phyloP scores from a whole-genome alignment of 2,888 invertebrate genomes.

The Ariolimax columbianus region DNA sequence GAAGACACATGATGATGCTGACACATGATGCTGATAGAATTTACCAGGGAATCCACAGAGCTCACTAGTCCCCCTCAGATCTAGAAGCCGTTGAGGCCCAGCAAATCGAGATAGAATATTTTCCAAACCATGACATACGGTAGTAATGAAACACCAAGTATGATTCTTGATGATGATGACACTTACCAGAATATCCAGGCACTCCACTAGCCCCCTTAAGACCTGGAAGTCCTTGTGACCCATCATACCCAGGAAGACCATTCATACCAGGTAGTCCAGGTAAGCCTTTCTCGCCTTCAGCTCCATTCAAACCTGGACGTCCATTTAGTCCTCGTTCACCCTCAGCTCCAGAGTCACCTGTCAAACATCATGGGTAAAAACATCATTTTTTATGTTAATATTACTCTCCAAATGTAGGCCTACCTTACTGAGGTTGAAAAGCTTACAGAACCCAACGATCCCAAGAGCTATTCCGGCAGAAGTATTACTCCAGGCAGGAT shows the following conservation, averaged over 20 bases:
- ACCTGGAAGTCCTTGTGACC: constrained; percentile 74
- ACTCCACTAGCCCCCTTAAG: background rate
- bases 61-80: background rate
- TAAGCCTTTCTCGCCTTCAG: constrained; percentile 58
- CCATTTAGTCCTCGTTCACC: constrained; percentile 58
- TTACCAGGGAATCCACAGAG: constrained; percentile 10
- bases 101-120: constrained; percentile 59
- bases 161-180: no score
- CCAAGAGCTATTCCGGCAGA: no score
- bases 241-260: constrained; percentile 76
- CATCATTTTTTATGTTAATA: no score
- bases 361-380: no score
- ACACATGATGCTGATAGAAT: no score
- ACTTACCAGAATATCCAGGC: constrained; percentile 7
- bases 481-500: no score
- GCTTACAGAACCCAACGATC: no score
- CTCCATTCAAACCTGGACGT: constrained; percentile 68
- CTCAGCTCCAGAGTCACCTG: constrained; percentile 6
- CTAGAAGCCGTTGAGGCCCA: constrained; percentile 79
- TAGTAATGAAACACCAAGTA: no score
- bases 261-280: constrained; percentile 66
- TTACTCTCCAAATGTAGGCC: no score
- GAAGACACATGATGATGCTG: no score
- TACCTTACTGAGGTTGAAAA: no score
- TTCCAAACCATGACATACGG: no score